Evolutionary conservation across 1,140 invertebrate genomes (phyloP).

Genomic region (Hyles euphorbiae): DNA sequence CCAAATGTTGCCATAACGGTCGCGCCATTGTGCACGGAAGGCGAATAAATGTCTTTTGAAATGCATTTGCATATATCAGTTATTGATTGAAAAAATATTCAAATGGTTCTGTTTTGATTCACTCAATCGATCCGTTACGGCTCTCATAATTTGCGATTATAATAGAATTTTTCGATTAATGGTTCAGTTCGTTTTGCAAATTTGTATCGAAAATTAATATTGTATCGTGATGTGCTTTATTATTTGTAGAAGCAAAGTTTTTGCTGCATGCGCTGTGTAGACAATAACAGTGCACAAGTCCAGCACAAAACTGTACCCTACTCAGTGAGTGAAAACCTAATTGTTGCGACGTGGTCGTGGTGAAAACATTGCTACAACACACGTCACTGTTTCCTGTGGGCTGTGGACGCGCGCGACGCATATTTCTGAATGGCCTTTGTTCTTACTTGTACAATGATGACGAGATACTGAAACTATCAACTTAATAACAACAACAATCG

Average conservation of each 20-base stretch:
- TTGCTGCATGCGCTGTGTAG: slow-evolving; percentile 33
- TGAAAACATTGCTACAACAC: slow-evolving; percentile 62
- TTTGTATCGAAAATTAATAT: slow-evolving; percentile 26
- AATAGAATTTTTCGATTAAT: slow-evolving; percentile 54
- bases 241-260: slow-evolving; percentile 31
- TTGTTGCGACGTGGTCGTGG: slow-evolving; percentile 47
- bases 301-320: slow-evolving; percentile 54
- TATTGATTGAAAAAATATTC: slow-evolving; percentile 74
- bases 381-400: slow-evolving; percentile 54
- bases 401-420: slow-evolving; percentile 39
- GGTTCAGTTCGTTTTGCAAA: slow-evolving; percentile 24
- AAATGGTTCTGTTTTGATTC: slow-evolving; percentile 55
- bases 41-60: slow-evolving; percentile 55
- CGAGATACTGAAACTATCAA: slow-evolving; percentile 20
- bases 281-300: slow-evolving; percentile 40
- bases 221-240: slow-evolving; percentile 1
- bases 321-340: slow-evolving; percentile 57
- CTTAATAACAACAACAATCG: slow-evolving; percentile 18
- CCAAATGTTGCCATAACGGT: slow-evolving; percentile 67
- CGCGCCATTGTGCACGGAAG: slow-evolving; percentile 49
- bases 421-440: slow-evolving; percentile 68
- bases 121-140: slow-evolving; percentile 63
- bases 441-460: slow-evolving; percentile 50
- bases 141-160: slow-evolving; percentile 49
- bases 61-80: slow-evolving; percentile 69